Evolutionary conservation across 2,797 vertebrate genomes (phyloP).

Genomic region (Darevskia mixta): DNA sequence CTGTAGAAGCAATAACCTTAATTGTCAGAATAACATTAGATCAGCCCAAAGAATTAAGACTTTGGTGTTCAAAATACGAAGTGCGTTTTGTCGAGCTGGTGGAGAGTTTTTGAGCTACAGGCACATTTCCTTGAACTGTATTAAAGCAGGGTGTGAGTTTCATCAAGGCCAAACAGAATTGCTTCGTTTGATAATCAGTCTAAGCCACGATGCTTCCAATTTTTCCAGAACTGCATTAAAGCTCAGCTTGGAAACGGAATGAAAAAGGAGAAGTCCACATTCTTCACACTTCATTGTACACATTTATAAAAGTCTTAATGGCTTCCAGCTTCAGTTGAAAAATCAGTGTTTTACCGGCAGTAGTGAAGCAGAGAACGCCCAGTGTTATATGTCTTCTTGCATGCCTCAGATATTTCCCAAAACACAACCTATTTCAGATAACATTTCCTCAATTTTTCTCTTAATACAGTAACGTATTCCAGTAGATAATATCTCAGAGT

Average conservation of each 20-base stretch:
- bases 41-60: background rate
- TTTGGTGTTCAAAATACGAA: background rate
- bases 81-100: background rate
- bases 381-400: background rate
- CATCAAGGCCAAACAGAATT: background rate
- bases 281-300: background rate
- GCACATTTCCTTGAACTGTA: slow-evolving; percentile 12
- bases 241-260: background rate
- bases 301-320: background rate
- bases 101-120: background rate
- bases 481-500: background rate
- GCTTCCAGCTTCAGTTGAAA: slow-evolving; percentile 21
- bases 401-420: slow-evolving; percentile 1
- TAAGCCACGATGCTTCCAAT: background rate
- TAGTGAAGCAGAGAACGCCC: background rate
- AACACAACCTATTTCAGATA: background rate
- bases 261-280: background rate
- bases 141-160: background rate
- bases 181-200: background rate
- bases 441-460: background rate
- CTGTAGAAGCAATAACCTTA: background rate
- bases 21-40: background rate
- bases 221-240: background rate
- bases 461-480: background rate
- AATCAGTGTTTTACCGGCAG: background rate